phyloP scores from a whole-genome alignment of 2,888 invertebrate genomes.

The Teleogryllus oceanicus region DNA sequence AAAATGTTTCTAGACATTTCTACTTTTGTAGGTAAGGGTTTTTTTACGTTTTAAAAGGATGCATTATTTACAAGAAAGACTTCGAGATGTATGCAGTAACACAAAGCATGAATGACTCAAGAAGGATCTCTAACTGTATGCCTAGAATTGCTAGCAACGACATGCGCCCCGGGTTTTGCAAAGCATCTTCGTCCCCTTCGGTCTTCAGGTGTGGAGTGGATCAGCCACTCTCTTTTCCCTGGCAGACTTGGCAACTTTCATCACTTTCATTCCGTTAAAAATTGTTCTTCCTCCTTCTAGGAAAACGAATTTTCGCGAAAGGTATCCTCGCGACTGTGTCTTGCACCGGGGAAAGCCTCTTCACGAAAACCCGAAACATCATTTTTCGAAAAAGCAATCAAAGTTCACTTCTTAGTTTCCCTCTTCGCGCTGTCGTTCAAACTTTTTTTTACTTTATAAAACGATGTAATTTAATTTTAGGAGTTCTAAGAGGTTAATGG shows the following conservation, averaged over 20 bases:
- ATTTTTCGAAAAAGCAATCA: background rate
- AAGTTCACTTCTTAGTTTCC: background rate
- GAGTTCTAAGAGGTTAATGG: slow-evolving; percentile 4
- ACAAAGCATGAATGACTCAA: too few species aligned
- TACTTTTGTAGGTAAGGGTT: too few species aligned
- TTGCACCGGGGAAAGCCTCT: background rate
- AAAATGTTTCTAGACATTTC: too few species aligned
- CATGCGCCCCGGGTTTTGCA: too few species aligned
- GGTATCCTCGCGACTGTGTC: background rate
- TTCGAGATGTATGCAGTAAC: too few species aligned
- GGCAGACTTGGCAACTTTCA: background rate
- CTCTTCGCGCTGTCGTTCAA: background rate
- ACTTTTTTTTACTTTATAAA: slow-evolving; percentile 8
- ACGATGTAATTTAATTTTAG: slow-evolving; percentile 18
- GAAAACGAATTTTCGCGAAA: background rate
- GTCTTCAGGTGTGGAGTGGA: too few species aligned
- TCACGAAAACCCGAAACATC: background rate
- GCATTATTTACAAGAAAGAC: too few species aligned
- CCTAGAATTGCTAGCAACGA: too few species aligned
- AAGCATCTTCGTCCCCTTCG: too few species aligned
- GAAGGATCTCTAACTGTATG: too few species aligned
- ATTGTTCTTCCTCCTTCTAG: background rate
- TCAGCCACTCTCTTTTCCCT: background rate
- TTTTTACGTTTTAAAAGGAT: too few species aligned
- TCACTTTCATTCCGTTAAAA: background rate